Conservation (phyloP, 2,888 invertebrate species). For the Oligia strigilis region DNA sequence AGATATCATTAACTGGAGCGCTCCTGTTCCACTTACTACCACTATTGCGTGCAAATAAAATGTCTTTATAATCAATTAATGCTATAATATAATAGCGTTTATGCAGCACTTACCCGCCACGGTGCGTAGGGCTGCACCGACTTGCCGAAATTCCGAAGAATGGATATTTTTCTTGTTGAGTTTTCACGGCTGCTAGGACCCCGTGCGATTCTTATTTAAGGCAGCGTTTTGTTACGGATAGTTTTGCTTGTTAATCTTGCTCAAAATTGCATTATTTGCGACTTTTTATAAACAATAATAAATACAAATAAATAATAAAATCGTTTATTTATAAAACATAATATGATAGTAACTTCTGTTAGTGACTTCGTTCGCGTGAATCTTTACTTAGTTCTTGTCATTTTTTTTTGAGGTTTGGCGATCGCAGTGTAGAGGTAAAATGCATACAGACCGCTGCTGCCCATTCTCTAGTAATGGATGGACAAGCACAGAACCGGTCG, state of each 20-base stretch:
- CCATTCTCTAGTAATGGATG: too few relatives aligned
- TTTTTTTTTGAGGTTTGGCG: too few relatives aligned
- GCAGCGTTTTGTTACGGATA: not conserved
- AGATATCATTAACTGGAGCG: conserved; percentile 63
- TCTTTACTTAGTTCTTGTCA: too few relatives aligned
- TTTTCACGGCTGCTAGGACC: not conserved
- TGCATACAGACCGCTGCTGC: too few relatives aligned
- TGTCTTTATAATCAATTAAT: conserved; percentile 70
- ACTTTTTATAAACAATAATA: not conserved
- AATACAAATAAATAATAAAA: too few relatives aligned
- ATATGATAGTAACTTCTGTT: too few relatives aligned
- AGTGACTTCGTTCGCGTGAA: too few relatives aligned
- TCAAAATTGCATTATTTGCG: not conserved
- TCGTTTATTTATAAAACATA: too few relatives aligned
- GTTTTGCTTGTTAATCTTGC: too few relatives aligned
- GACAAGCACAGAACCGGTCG: too few relatives aligned
- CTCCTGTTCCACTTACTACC: conserved; percentile 51
- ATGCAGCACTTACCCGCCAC: conserved; percentile 44
- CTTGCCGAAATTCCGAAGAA: not conserved
- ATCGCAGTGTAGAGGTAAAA: too few relatives aligned
- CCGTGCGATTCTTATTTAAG: too few relatives aligned
- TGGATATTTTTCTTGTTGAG: not conserved
- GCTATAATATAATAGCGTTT: conserved; percentile 60
- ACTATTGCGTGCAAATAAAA: conserved; percentile 68
- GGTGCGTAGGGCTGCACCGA: conserved; percentile 49